Evolutionary conservation across 2,113 vertebrate genomes (phyloP).

Genomic region (Protomyctophum bolini): DNA sequence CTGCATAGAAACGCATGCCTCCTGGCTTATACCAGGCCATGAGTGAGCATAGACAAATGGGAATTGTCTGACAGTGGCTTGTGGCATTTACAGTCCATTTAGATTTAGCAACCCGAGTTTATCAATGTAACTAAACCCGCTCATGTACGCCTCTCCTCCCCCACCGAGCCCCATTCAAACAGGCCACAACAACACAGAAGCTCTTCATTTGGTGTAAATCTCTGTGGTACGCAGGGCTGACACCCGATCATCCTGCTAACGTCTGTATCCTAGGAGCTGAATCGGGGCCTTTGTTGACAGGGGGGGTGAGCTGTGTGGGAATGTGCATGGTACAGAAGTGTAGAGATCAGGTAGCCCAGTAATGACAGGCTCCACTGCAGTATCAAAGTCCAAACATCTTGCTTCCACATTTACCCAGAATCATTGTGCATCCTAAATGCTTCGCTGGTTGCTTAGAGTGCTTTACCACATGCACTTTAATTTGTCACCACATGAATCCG

Average conservation of each 20-base stretch:
- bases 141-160: neutral
- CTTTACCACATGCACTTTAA: too few species aligned
- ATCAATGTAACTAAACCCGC: constrained; percentile 44
- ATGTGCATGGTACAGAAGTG: constrained; percentile 63
- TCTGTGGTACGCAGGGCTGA: constrained; percentile 25
- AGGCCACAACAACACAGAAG: constrained; percentile 33
- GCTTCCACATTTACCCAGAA: too few species aligned
- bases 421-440: too few species aligned
- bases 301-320: constrained; percentile 72
- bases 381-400: too few species aligned
- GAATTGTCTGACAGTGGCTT: constrained; percentile 33
- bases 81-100: constrained; percentile 15
- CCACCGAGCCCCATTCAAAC: neutral
- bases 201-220: constrained; percentile 34
- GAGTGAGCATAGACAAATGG: neutral
- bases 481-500: too few species aligned
- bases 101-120: constrained; percentile 22
- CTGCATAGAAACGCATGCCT: too few species aligned
- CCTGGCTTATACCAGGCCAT: neutral
- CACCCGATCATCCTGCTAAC: constrained; percentile 52
- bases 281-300: constrained; percentile 63
- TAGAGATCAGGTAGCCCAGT: constrained; percentile 73
- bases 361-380: constrained; percentile 4
- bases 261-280: constrained; percentile 68
- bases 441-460: too few species aligned